Evolutionary conservation across 1,140 invertebrate genomes (phyloP).

Genomic region (Psilanteris sp.): DNA sequence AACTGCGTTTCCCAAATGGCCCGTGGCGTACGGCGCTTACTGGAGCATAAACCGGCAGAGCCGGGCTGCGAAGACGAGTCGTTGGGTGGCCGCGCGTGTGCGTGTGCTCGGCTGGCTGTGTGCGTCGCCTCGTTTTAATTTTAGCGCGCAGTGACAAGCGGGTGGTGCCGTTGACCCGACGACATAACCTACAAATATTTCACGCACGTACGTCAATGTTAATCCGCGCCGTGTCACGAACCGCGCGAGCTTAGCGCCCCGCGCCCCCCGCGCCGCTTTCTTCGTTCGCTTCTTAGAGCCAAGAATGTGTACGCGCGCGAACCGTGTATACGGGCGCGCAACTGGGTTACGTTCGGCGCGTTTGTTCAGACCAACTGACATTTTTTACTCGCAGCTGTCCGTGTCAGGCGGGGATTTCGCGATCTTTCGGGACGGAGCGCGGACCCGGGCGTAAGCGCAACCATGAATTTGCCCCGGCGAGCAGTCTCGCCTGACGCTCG

Average conservation of each 20-base stretch:
- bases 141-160: conserved; percentile 67
- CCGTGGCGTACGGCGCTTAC: conserved; percentile 26
- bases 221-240: conserved; percentile 57
- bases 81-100: conserved; percentile 25
- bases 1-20: conserved; percentile 38
- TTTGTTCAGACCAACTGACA: conserved; percentile 47
- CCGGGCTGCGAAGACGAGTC: conserved; percentile 12
- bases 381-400: conserved; percentile 46
- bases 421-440: conserved; percentile 20
- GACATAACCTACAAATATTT: conserved; percentile 74
- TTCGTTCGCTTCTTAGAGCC: conserved; percentile 29
- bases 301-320: conserved; percentile 29
- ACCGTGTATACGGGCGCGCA: not conserved
- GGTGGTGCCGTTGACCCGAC: conserved; percentile 73
- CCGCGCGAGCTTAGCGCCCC: conserved; percentile 4
- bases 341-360: conserved; percentile 34
- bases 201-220: conserved; percentile 69
- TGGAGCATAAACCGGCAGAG: conserved; percentile 14
- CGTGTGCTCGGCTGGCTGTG: not conserved
- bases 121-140: conserved; percentile 74
- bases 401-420: conserved; percentile 43
- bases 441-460: conserved; percentile 8
- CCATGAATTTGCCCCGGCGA: conserved; percentile 48
- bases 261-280: too few species aligned
- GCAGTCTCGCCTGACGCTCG: conserved; percentile 34